Conservation (phyloP, 2,888 invertebrate genomes). For the Acheta domesticus region DNA sequence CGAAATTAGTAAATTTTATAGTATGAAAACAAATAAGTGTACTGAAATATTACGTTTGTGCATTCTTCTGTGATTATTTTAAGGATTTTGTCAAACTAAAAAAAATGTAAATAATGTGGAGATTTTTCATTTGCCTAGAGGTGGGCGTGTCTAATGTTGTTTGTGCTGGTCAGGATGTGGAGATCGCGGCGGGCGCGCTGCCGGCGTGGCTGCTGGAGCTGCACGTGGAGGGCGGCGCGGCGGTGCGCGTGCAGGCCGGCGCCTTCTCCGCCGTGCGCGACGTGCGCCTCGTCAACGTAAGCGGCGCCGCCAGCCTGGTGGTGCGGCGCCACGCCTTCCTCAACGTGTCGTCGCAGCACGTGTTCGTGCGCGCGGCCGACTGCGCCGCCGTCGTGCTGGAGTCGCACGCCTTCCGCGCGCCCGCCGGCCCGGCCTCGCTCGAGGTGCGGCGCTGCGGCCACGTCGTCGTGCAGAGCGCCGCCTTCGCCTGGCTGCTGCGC, state of each 20-base stretch:
- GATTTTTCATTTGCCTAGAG: no score
- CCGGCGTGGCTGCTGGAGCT: conserved; percentile 57
- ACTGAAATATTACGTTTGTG: no score
- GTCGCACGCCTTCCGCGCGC: conserved; percentile 57
- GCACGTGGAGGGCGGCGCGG: conserved; percentile 54
- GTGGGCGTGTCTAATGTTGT: no score
- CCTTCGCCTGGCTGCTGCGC: conserved; percentile 64
- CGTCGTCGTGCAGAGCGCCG: conserved; percentile 59
- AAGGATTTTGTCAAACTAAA: no score
- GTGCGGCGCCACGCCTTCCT: conserved; percentile 60
- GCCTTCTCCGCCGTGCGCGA: conserved; percentile 57
- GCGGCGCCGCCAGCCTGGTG: conserved; percentile 53
- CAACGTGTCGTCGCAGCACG: conserved; percentile 56
- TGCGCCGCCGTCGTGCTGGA: conserved; percentile 18
- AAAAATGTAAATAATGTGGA: no score
- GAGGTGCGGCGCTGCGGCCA: conserved; percentile 53
- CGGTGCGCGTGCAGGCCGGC: conserved; percentile 55
- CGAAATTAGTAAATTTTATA: no score
- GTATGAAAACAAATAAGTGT: no score
- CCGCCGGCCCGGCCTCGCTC: conserved; percentile 59
- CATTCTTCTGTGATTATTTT: no score
- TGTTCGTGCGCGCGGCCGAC: not conserved
- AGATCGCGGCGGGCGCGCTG: conserved; percentile 51
- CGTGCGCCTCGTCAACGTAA: conserved; percentile 55
- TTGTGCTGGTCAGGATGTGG: conserved; percentile 43